Conservation (phyloP, 2,888 invertebrate genomes). For the Hanleya hanleyi region DNA sequence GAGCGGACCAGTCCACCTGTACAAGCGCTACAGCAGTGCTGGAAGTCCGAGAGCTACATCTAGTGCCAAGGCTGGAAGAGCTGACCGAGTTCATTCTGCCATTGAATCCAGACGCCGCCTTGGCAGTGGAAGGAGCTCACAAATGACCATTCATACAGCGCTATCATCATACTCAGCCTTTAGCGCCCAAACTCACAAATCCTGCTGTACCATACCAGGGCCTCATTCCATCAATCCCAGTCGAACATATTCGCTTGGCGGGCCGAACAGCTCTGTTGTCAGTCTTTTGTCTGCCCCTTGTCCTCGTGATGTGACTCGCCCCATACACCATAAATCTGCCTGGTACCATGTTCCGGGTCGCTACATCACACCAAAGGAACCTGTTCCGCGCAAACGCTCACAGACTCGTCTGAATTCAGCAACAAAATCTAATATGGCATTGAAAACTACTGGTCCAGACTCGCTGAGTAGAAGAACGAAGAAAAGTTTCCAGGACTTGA, state of each 20-base stretch:
- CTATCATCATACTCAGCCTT: not conserved
- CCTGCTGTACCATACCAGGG: constrained; percentile 48
- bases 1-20: constrained; percentile 31
- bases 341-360: constrained; percentile 71
- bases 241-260: constrained; percentile 52
- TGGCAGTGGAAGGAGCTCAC: not conserved
- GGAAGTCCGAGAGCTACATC: constrained; percentile 32
- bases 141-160: too few species aligned
- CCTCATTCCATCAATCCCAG: constrained; percentile 50
- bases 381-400: constrained; percentile 52
- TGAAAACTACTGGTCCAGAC: too few species aligned
- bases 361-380: constrained; percentile 53
- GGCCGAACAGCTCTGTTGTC: constrained; percentile 56
- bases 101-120: not conserved
- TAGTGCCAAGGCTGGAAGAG: too few species aligned
- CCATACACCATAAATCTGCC: constrained; percentile 60
- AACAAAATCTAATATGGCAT: too few species aligned
- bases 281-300: constrained; percentile 52
- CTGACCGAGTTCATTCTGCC: not conserved
- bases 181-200: constrained; percentile 33
- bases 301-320: constrained; percentile 41
- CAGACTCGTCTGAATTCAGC: constrained; percentile 43
- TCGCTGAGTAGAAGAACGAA: too few species aligned
- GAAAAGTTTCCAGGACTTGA: too few species aligned
- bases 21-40: constrained; percentile 34